Conservation (phyloP, 2,113 vertebrate species). For the Euleptes europaea region DNA sequence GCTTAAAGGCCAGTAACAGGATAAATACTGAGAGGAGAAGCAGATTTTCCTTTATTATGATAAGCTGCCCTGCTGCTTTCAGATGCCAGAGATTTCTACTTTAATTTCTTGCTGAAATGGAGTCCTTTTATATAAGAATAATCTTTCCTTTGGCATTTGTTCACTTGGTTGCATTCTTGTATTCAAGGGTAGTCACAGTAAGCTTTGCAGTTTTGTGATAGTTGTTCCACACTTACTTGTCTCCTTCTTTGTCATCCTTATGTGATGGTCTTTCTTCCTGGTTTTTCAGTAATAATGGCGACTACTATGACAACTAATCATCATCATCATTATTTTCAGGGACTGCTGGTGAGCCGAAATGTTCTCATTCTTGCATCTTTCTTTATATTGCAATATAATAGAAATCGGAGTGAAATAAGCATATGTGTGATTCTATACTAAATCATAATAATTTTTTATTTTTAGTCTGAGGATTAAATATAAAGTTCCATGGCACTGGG, state of each 20-base stretch:
- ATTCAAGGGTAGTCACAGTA: constrained; percentile 42
- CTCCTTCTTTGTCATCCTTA: constrained; percentile 47
- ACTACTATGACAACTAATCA: too few relatives aligned
- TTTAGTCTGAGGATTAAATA: constrained; percentile 62
- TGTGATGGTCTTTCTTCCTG: constrained; percentile 47
- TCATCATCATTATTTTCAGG: constrained; percentile 12
- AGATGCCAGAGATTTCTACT: constrained; percentile 62
- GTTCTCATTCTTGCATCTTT: constrained; percentile 60
- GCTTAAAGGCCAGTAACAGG: constrained; percentile 61
- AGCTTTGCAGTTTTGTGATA: constrained; percentile 37
- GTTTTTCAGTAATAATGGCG: constrained; percentile 16
- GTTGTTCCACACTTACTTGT: constrained; percentile 60
- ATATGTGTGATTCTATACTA: constrained; percentile 64
- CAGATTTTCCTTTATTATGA: constrained; percentile 59
- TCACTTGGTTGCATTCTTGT: constrained; percentile 46
- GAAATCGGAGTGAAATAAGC: constrained; percentile 62
- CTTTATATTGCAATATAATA: constrained; percentile 59
- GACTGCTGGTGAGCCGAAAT: constrained; percentile 59
- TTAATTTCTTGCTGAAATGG: constrained; percentile 58
- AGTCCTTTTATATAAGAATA: constrained; percentile 52
- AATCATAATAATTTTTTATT: constrained; percentile 66
- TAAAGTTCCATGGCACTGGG: constrained; percentile 63
- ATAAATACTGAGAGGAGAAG: constrained; percentile 71
- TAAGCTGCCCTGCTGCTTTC: constrained; percentile 65
- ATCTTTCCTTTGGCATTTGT: constrained; percentile 54